Base-by-base conservation (phyloP, 2,113 vertebrate species). In the Atherinomorus stipes region DNA sequence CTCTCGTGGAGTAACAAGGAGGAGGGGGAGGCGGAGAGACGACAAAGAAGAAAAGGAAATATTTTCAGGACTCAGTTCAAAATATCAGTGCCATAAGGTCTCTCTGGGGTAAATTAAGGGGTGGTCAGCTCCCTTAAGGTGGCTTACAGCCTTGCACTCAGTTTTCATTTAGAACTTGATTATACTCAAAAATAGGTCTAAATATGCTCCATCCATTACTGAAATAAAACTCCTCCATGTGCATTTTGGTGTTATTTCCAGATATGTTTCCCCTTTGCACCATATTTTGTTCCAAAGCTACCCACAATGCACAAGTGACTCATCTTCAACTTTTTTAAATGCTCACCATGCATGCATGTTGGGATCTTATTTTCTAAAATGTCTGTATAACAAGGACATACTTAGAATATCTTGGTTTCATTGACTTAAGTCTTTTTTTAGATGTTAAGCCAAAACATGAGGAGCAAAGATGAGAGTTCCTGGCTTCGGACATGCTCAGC, bases 11-110 rank as follows among this genome's bases (percentile, higher is more conserved):
- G 79, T 60, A 88, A 75, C 72, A 44, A 59, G 71, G 54, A 71
- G 78, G 76, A 64, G 22, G 40, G 50, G 76, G 64, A 19, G 68
- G 80, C 31, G 64, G 74, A 53, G 64, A 59, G 72, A 64, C 31
- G 64, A 68, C 64, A 67, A 73, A 59, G 71, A 80, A 81, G 65
- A 73, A 77, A 80, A 69, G 81, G 78, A 78, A 85, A 84, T 76
- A 85, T 90, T 88, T 86, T 86, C 76, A 86, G 84, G 80, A 90
- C 72, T 88, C 44, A 63, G 76, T 87, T 87, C 58, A 74, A 83
- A 92, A 85, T 81, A 88, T 91, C 87, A 84, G 76, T 82, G 85
- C 89, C 90, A 84, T 77, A 56, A 89, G 81, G 73, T 84, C 63
- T 78, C 78, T 88, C 81, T 91, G 84, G 81, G 83, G 74, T 83